Evolutionary conservation across 2,888 invertebrate species (phyloP).

Genomic region (Elysia crispata): DNA sequence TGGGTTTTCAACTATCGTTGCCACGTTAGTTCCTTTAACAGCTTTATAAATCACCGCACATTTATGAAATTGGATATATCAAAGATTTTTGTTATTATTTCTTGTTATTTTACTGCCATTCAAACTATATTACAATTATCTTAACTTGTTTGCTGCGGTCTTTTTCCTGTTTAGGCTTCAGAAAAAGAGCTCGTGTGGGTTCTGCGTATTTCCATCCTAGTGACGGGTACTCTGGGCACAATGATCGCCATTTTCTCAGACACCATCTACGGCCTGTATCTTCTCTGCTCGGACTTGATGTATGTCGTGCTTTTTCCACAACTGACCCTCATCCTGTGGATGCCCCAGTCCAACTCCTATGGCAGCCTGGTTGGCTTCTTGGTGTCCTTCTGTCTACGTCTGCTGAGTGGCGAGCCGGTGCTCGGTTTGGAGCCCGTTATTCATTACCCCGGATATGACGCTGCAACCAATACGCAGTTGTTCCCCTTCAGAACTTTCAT

Average conservation of each 20-base stretch:
- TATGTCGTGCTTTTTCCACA: slow-evolving; percentile 63
- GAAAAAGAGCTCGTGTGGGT: slow-evolving; percentile 60
- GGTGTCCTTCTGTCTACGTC: slow-evolving; percentile 34
- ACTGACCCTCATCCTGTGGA: slow-evolving; percentile 60
- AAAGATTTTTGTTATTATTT: not conserved
- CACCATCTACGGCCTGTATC: slow-evolving; percentile 60
- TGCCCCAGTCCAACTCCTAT: slow-evolving; percentile 48
- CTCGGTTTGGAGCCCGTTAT: slow-evolving; percentile 39
- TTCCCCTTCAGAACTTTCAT: slow-evolving; percentile 47
- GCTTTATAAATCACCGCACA: too few species aligned
- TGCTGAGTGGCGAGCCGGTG: slow-evolving; percentile 45
- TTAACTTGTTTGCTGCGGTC: not conserved
- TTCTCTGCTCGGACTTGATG: slow-evolving; percentile 62
- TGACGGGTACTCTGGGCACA: slow-evolving; percentile 53
- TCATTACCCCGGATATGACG: slow-evolving; percentile 45
- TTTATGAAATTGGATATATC: not conserved
- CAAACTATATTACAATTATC: not conserved
- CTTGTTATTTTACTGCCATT: not conserved
- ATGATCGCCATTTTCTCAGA: slow-evolving; percentile 54
- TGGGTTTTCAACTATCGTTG: too few species aligned
- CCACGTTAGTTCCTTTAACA: too few species aligned
- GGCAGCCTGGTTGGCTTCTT: slow-evolving; percentile 48
- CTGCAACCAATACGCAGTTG: slow-evolving; percentile 6
- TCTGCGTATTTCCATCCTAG: slow-evolving; percentile 54
- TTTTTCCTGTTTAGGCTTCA: slow-evolving; percentile 54